Evolutionary conservation across 92 coral and sea anemone genomes (phyloP), one percentile per base, ranked within the genome.

Genomic region (Porites lobata): DNA sequence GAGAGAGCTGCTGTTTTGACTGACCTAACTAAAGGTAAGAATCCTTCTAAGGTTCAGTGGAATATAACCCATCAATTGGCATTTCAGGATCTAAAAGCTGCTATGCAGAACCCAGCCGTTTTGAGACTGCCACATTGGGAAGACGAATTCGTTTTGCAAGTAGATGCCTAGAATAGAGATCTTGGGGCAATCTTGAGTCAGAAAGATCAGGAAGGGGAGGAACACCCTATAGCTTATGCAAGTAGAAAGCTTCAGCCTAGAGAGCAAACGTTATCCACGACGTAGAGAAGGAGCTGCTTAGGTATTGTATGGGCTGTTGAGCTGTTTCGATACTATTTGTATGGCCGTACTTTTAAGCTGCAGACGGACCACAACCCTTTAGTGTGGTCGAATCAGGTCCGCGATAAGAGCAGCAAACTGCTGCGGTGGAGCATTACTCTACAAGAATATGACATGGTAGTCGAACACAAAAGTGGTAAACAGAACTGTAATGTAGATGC

Each of bases 151-250:
- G 82, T 92, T 19, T 65, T 92, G 29, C 90, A 92, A 66, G 93
- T 86, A 61, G 93, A 92, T 80, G 93, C 95, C 10, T 92, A 89
- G 12, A 75, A 79, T 74, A 63, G 81, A 69, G 95, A 88, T 32
- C 86, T 93, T 20, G 89, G 93, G 2, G 90, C 93, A 29, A 29
- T 29, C 32, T 29, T 29, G 1, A 29, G 32, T 2, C 32, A 29
- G 32, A 61, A 13, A 64, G 9, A 92, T 79, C 65, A 84, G 59
- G 58, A 84, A 6, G 92, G 86, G 11, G 81, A 88, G 54, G 94
- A 92, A 74, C 90, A 92, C 24, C 90, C 87, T 17, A 73, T 86
- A 24, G 77, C 51, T 24, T 86, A 63, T 53, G 87, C 87, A 13
- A 86, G 90, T 79, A 77, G 87, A 72, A 80, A 79, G 24, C 65